Evolutionary conservation across 2,888 invertebrate species (phyloP), one percentile per base, ranked within the genome.

Genomic region (Zygothrica quintamaculata): DNA sequence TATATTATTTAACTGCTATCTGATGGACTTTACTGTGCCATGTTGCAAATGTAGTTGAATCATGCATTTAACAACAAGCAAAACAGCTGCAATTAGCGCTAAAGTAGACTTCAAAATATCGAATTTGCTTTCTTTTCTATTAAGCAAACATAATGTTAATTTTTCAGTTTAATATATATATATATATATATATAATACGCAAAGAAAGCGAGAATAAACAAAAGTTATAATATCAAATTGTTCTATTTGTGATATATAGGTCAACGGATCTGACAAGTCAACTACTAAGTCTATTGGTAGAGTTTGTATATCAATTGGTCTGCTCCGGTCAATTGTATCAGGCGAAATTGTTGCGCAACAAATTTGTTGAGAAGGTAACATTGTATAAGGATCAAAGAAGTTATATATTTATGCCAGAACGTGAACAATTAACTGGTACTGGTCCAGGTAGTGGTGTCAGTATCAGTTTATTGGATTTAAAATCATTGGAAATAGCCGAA

Each of bases 401-500:
- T 26, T 91, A 91, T 82, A 84, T 91, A 47, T 86, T 92, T 39
- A 62, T 70, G 22, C 39, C 68, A 26, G 81, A 88, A 43, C 77
- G 70, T 58, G 77, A 78, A 52, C 43, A 36, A 16, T 29, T 52
- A 15, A 47, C 46, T 25, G 55, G 59, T 12, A 36, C n/a, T n/a
- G 47, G 25, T n/a, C 13, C 26, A 1, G 50, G 26, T 36, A 52
- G 47, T 11, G 34, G 37, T n/a, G 50, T 33, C 18, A 18, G 59
- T 47, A 78, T 70, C 11, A 95, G 96, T 0, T 92, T 99, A 29
- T 92, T 98, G 16, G 97, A 98, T 90, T 98, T 99, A 92, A 99
- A 98, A 91, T 96, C 99, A 26, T 94, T 96, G 74, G 97, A 97
- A 85, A 94, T 99, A 39, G 99, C 99, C 12, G 98, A 99, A 90